Base-by-base conservation (phyloP, 1,140 invertebrate species). In the Drosophila lacertosa region DNA sequence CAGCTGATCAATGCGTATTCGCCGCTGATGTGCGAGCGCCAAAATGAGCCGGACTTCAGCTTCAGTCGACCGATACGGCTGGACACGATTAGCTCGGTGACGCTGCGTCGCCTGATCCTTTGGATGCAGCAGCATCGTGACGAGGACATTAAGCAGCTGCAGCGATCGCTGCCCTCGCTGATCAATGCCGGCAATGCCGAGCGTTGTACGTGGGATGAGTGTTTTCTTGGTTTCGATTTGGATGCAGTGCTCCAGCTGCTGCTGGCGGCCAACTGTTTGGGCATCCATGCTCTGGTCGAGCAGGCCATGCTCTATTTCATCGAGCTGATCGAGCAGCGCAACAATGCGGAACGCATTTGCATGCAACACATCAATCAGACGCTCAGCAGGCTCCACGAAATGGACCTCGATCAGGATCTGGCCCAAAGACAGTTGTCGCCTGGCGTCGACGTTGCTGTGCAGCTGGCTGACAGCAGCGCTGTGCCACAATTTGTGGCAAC, bases 101-200 rank as follows among this genome's bases (percentile, higher is more conserved):
- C 69, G 0, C 9, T 82, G 45, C 18, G 45, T 0, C 55, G 63
- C 0, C 9, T 77, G 4, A n/a, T 82, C 2, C 9, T 32, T 0
- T 82, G 78, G 78, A 82, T 82, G 78, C 29, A 73, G 0, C 64
- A 42, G 5, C 69, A 77, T 24, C 29, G 33, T 2, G 5, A 53
- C 4, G 51, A 66, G 2, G 20, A 74, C 18, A 2, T 69, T 1
- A n/a, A 22, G 0, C 16, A 44, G 16, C 24, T 73, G 35, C 29
- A 51, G 7, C 24, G 42, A 2, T 4, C 11, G 6, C 6, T 20
- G 5, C 70, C 64, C 3, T 24, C 22, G 13, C 15, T 58, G 10
- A 16, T n/a, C 7, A 24, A 51, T n/a, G 20, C 47, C 13, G 20
- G 39, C 13, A 9, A 7, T 6, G 44, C 44, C 0, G 1, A 5